These are phyloP conservation scores for Ylistrum balloti DNA, from an alignment of 1,140 invertebrate species.

Conservation along the genomic window DNA sequence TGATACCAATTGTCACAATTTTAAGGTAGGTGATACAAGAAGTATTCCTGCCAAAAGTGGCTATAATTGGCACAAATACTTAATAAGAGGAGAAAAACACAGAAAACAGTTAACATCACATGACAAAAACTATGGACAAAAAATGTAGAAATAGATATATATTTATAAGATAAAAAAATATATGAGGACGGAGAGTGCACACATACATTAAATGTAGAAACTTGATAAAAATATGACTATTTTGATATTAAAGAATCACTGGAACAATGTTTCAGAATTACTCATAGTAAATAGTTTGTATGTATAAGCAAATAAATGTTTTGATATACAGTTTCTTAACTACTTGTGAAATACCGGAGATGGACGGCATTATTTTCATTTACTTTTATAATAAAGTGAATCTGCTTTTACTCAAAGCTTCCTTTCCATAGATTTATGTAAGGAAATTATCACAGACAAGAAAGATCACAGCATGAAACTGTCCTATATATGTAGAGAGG, in stretches of 20 bases:
- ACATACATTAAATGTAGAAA: not conserved
- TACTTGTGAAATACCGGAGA: not conserved
- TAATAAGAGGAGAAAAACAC: not conserved
- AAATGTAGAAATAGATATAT: conserved; percentile 8
- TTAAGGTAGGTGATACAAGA: too few relatives aligned
- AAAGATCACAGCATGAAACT: not conserved
- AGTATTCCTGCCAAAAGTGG: too few relatives aligned
- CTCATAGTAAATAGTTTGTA: too few relatives aligned
- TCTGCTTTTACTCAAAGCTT: not conserved
- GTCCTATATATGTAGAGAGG: too few relatives aligned
- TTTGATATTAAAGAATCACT: too few relatives aligned
- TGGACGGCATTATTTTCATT: not conserved
- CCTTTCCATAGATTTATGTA: not conserved
- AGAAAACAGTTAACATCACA: not conserved
- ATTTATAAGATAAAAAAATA: not conserved
- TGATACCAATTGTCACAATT: too few relatives aligned
- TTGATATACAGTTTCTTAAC: not conserved
- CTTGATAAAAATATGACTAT: not conserved
- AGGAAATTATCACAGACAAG: not conserved
- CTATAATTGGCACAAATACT: not conserved
- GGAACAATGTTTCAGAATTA: too few relatives aligned
- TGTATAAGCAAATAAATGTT: not conserved
- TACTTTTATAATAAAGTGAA: not conserved
- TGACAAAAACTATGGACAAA: not conserved
- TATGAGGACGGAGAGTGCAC: not conserved